Percentiles rank a stretch among this genome's conserved stretches.
phyloP scores from a whole-genome alignment of 2,888 invertebrate genomes.

The Malthinus flaveolus region DNA sequence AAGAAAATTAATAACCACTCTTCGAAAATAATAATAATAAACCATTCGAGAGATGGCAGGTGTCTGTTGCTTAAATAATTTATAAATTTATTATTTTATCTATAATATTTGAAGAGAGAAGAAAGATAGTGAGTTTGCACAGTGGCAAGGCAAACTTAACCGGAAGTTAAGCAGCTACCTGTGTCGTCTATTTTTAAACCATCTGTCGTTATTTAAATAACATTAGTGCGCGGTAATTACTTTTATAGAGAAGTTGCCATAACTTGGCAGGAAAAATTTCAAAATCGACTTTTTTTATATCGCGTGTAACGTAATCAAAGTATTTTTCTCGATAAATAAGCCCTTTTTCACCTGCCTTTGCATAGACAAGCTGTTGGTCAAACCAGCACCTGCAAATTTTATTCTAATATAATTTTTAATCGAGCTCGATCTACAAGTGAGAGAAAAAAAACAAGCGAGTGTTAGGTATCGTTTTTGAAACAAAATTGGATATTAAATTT shows the following conservation, averaged over 20 bases:
- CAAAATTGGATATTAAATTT: no score
- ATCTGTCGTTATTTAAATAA: constrained; percentile 6
- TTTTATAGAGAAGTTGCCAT: no score
- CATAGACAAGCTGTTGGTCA: neutral
- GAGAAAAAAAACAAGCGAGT: no score
- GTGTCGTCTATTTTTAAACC: neutral
- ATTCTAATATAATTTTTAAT: no score
- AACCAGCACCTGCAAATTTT: neutral
- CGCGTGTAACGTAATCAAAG: no score
- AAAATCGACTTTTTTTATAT: no score
- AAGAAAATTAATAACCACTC: neutral
- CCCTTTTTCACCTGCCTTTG: constrained; percentile 1
- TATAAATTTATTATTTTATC: constrained; percentile 2
- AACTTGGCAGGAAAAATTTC: no score
- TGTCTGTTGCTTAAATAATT: neutral
- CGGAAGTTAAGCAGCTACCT: constrained; percentile 1
- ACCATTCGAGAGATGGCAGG: neutral
- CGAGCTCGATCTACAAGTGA: no score
- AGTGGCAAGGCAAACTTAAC: neutral
- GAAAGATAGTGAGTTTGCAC: constrained; percentile 1
- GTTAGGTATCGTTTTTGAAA: no score
- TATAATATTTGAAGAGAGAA: neutral
- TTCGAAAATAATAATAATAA: neutral
- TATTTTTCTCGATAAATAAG: neutral
- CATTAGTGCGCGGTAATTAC: neutral